Evolutionary conservation across 2,888 invertebrate species (phyloP), one percentile per base, ranked within the genome.

Genomic region (Drosophila vallismaia): DNA sequence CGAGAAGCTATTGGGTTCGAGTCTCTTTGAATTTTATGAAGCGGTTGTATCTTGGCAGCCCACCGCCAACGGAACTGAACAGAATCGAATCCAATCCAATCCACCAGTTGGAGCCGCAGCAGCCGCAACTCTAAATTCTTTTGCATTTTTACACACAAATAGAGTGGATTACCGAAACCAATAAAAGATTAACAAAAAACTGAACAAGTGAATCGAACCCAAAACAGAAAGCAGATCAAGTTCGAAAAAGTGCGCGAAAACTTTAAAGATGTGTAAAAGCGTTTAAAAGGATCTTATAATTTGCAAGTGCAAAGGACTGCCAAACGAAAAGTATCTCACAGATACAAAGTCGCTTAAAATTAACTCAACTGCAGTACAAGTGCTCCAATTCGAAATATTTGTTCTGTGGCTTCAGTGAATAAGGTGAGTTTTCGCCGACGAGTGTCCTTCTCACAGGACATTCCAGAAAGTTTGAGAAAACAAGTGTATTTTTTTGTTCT

Each of bases 1-100:
- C 89, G 91, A 90, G 90, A 90, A 90, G 91, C 89, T 90, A 91
- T 91, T 90, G 89, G 90, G 90, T 90, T 86, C 91, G 91, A 91
- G 91, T 92, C 92, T 91, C 91, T 92, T 91, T 91, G 89, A 91
- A 91, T 90, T 91, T 89, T 89, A 91, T 90, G 91, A 91, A 91
- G 91, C 91, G 91, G 91, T 91, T 89, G 91, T 91, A 90, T 90
- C 90, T 90, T 87, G 84, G 87, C 44, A 24, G 44, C 44, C 44
- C 44, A 44, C 42, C 36, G 72, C 71, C 66, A 72, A 56, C 73
- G 74, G 66, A 68, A 71, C 72, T 19, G 19, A 24, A 44, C 19
- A 44, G 44, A 44, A 44, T 44, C 44, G 44, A 44, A 44, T 44
- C 44, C 24, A 44, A 44, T 44, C 44, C 44, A 44, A 44, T 24